Conservation (phyloP, 2,797 vertebrate genomes). For the Botia almorhae region DNA sequence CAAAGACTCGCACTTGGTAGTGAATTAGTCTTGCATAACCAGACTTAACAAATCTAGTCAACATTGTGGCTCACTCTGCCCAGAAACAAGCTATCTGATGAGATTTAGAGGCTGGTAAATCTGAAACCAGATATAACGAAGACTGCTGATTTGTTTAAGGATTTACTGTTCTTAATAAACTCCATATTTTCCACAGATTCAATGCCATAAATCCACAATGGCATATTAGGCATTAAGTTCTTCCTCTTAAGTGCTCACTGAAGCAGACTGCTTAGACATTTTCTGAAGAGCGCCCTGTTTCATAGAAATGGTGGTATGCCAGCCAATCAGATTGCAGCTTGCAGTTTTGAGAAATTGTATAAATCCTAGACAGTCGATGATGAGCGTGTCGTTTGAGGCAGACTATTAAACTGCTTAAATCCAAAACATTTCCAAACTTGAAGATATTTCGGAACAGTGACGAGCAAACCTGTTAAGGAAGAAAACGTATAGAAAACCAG, state of each 20-base stretch:
- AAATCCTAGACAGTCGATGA: too few relatives aligned
- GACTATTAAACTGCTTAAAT: conserved; percentile 31
- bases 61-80: too few relatives aligned
- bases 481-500: conserved; percentile 80
- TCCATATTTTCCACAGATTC: neutral
- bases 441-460: conserved; percentile 64
- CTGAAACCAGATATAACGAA: too few relatives aligned
- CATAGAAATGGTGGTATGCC: too few relatives aligned
- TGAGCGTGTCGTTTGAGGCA: neutral
- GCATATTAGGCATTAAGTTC: neutral
- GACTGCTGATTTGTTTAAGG: too few relatives aligned
- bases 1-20: too few relatives aligned
- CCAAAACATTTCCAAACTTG: conserved; percentile 13
- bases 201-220: too few relatives aligned
- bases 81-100: too few relatives aligned
- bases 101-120: too few relatives aligned
- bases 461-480: conserved; percentile 81
- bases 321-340: neutral
- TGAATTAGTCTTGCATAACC: too few relatives aligned
- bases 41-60: too few relatives aligned
- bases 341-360: neutral
- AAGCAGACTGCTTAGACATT: neutral
- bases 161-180: neutral
- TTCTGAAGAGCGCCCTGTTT: neutral
- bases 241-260: neutral